Evolutionary conservation across 2,888 invertebrate species (phyloP).

Genomic region (Drosophila atripex): DNA sequence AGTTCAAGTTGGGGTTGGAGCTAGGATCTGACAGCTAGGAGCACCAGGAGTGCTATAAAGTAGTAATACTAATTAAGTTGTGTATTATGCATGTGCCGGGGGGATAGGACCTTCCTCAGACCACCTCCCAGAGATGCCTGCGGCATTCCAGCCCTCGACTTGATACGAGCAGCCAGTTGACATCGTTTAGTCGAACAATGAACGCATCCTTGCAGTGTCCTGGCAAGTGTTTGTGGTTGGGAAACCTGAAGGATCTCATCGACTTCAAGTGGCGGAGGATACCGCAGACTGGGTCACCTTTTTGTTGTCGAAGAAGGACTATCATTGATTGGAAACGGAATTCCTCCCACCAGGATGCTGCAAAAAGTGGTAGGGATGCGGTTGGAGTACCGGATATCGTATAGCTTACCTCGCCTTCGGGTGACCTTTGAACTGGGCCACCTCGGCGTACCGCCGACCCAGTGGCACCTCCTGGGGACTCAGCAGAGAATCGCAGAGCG

Average conservation of each 20-base stretch:
- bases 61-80: slow-evolving; percentile 79
- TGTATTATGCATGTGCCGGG: slow-evolving; percentile 70
- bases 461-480: slow-evolving; percentile 84
- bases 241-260: slow-evolving; percentile 36
- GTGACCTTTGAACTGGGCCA: slow-evolving; percentile 83
- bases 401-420: slow-evolving; percentile 66
- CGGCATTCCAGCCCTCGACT: slow-evolving; percentile 14
- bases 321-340: no score
- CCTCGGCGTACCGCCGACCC: slow-evolving; percentile 84
- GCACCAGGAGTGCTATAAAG: slow-evolving; percentile 72
- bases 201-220: slow-evolving; percentile 8
- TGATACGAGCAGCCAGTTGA: slow-evolving; percentile 63
- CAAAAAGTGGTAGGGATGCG: slow-evolving; percentile 1
- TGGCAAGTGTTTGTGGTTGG: slow-evolving; percentile 41
- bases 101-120: neutral
- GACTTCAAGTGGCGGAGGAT: slow-evolving; percentile 3
- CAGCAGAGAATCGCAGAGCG: slow-evolving; percentile 78
- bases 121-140: slow-evolving; percentile 2
- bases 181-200: slow-evolving; percentile 66
- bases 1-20: neutral
- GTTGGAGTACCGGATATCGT: no score
- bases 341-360: neutral
- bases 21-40: neutral
- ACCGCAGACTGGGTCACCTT: slow-evolving; percentile 19
- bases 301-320: neutral